Evolutionary conservation across 2,797 vertebrate species (phyloP).

Genomic region (Vipera latastei): DNA sequence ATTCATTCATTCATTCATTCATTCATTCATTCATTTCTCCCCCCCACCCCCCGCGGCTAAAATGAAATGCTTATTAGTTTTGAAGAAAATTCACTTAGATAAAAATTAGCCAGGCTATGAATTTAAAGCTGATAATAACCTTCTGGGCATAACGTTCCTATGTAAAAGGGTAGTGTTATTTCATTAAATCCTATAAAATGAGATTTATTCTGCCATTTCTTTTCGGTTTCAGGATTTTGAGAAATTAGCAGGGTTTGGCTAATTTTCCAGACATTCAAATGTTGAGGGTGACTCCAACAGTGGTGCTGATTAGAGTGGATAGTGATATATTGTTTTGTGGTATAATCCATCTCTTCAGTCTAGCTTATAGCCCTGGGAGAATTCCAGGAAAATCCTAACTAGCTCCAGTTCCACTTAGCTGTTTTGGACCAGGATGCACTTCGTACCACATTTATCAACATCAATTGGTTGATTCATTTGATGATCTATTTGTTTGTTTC

Average conservation of each 20-base stretch:
- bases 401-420: too few species aligned
- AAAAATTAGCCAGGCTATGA: slow-evolving; percentile 48
- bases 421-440: too few species aligned
- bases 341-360: not conserved
- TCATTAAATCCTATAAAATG: slow-evolving; percentile 47
- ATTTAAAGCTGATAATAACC: slow-evolving; percentile 38
- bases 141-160: slow-evolving; percentile 23
- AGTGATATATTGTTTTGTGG: slow-evolving; percentile 23
- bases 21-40: not conserved
- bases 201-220: slow-evolving; percentile 47
- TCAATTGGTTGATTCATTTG: too few species aligned
- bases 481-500: too few species aligned
- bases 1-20: too few species aligned
- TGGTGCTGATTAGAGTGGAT: not conserved
- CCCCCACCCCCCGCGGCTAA: slow-evolving; percentile 24
- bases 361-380: too few species aligned
- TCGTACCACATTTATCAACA: too few species aligned
- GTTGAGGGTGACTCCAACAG: not conserved
- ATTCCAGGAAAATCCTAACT: too few species aligned
- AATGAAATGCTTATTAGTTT: slow-evolving; percentile 47
- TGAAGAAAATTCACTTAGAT: slow-evolving; percentile 37
- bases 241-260: not conserved
- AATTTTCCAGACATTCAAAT: not conserved
- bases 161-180: slow-evolving; percentile 43
- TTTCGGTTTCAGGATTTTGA: slow-evolving; percentile 35